phyloP scores from a whole-genome alignment of 1,140 invertebrate genomes.

The Lordiphosa stackelbergi region DNA sequence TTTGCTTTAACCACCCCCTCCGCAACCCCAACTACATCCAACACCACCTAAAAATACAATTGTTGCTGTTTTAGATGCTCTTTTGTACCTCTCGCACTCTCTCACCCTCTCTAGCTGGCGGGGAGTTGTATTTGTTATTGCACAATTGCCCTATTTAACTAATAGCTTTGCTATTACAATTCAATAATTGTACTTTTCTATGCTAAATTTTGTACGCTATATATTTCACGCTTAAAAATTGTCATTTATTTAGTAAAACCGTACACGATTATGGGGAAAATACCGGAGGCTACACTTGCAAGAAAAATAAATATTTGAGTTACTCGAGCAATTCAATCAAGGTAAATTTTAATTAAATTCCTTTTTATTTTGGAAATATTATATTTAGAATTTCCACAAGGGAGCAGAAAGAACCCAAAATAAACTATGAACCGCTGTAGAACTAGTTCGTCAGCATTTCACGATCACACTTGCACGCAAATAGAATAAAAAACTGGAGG shows the following conservation, averaged over 20 bases:
- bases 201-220: conserved; percentile 13
- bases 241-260: conserved; percentile 43
- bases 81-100: conserved; percentile 14
- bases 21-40: conserved; percentile 19
- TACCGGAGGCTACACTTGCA: too few relatives aligned
- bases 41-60: conserved; percentile 37
- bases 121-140: background rate
- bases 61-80: conserved; percentile 48
- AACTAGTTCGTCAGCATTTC: too few relatives aligned
- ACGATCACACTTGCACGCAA: too few relatives aligned
- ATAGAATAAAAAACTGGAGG: too few relatives aligned
- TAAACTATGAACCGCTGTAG: too few relatives aligned
- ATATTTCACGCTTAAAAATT: conserved; percentile 43
- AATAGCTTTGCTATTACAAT: background rate
- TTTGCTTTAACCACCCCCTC: conserved; percentile 32
- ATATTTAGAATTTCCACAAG: too few relatives aligned
- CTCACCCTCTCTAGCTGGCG: background rate
- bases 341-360: too few relatives aligned
- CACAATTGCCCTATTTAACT: conserved; percentile 22
- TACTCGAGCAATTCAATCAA: too few relatives aligned
- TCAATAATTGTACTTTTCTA: conserved; percentile 26
- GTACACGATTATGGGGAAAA: too few relatives aligned
- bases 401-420: too few relatives aligned
- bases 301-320: too few relatives aligned
- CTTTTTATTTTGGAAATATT: too few relatives aligned